Conservation (phyloP, 2,797 vertebrate species). For the Lutjanus argentimaculatus region DNA sequence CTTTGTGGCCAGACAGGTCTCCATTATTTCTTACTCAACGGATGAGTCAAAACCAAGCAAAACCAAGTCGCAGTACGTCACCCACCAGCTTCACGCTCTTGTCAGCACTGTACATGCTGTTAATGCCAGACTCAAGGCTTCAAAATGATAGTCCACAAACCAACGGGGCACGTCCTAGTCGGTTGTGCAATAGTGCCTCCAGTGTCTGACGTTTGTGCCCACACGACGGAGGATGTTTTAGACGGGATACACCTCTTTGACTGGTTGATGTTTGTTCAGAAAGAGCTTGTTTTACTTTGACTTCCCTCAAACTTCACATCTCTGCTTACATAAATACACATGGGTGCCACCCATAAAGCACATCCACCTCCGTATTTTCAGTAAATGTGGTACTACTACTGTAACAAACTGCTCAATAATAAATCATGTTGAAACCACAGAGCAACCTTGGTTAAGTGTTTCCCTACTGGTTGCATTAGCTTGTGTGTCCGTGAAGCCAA, state of each 20-base stretch:
- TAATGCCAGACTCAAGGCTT: too few species aligned
- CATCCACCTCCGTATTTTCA: conserved; percentile 29
- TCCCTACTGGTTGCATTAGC: neutral
- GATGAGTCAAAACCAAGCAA: too few species aligned
- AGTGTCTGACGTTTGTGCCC: conserved; percentile 6
- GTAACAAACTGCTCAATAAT: conserved; percentile 4
- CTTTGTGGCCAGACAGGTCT: too few species aligned
- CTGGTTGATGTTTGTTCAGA: conserved; percentile 23
- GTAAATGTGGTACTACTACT: conserved; percentile 1
- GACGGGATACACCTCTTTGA: conserved; percentile 33
- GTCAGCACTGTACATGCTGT: too few species aligned
- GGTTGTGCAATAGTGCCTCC: neutral
- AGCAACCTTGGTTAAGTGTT: neutral
- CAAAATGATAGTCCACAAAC: too few species aligned
- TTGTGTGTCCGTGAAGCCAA: conserved; percentile 13
- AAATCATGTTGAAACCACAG: neutral
- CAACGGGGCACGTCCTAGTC: too few species aligned
- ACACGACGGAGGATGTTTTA: conserved; percentile 19
- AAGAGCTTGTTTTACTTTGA: conserved; percentile 2
- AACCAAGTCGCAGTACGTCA: too few species aligned
- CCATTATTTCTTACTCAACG: too few species aligned
- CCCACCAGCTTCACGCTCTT: too few species aligned
- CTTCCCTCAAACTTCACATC: conserved; percentile 15
- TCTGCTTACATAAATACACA: conserved; percentile 38
- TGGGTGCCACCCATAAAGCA: conserved; percentile 29